These are phyloP conservation scores for Cladopsammia gracilis DNA, from an alignment of 64 coral and sea anemone species.

Conservation along the genomic window DNA sequence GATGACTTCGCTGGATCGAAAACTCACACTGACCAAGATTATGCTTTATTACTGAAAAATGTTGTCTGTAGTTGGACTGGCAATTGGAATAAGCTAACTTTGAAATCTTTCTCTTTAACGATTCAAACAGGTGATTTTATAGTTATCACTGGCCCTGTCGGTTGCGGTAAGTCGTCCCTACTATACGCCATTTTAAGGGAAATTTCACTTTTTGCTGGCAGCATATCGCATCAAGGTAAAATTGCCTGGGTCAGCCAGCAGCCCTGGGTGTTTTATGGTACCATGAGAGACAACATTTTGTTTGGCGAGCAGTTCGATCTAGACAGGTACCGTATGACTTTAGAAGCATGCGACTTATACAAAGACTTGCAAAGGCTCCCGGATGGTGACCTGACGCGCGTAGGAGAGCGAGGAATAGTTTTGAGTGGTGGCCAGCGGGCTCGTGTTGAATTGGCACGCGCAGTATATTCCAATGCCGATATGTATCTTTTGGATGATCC, in stretches of 20 bases:
- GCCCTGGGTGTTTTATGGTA: too few species aligned
- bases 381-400: too few species aligned
- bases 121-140: neutral
- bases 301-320: too few species aligned
- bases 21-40: neutral
- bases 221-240: neutral
- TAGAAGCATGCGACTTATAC: too few species aligned
- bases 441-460: neutral
- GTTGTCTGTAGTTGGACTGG: slow-evolving; percentile 1
- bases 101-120: neutral
- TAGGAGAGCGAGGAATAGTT: neutral
- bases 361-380: too few species aligned
- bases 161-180: neutral
- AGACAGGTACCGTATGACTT: too few species aligned
- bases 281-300: too few species aligned
- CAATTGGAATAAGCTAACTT: neutral
- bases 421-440: neutral
- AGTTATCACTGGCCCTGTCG: neutral
- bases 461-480: neutral
- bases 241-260: neutral
- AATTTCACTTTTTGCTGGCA: neutral
- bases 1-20: neutral
- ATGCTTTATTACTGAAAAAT: neutral
- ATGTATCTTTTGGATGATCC: too few species aligned
- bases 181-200: neutral